Percentiles rank a stretch among this genome's conserved stretches.
Evolutionary conservation across 30 jellyfish, hydroid and myxozoan genomes (phyloP).

Genomic region (Hydractinia echinata): DNA sequence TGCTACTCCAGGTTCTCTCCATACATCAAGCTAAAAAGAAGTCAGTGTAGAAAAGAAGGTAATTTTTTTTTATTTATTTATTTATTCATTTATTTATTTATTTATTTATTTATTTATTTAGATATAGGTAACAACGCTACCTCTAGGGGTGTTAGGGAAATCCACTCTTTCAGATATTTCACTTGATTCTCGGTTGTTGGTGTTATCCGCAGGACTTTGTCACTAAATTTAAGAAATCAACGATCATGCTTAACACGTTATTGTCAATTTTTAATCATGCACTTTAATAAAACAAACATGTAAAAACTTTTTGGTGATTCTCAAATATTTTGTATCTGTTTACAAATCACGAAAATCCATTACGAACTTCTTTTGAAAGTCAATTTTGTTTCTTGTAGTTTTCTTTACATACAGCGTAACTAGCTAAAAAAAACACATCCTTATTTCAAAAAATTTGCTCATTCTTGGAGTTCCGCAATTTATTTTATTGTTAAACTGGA

Average conservation of each 20-base stretch:
- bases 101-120: not conserved
- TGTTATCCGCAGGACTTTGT: slow-evolving; percentile 54
- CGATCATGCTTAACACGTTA: not conserved
- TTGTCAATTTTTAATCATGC: no score
- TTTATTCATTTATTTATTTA: not conserved
- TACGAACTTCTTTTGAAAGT: no score
- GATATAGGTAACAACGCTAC: not conserved
- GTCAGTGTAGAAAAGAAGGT: not conserved
- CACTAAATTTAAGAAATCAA: slow-evolving; percentile 21
- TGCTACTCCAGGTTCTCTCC: slow-evolving; percentile 42
- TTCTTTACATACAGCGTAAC: no score
- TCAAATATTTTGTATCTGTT: no score
- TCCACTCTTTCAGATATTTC: slow-evolving; percentile 32
- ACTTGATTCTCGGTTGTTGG: slow-evolving; percentile 47
- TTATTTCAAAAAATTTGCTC: no score
- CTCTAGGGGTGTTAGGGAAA: not conserved
- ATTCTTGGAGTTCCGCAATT: no score
- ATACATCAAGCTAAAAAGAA: not conserved
- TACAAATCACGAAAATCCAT: no score
- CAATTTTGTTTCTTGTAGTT: no score
- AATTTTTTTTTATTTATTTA: not conserved
- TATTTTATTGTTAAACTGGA: no score
- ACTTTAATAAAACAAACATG: no score
- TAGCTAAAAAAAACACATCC: no score
- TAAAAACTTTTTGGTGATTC: no score